Percentiles rank a stretch among this genome's conserved stretches.
Conservation (phyloP, 1,140 invertebrate genomes). For the Pachyrhynchus sulphureomaculatus region DNA sequence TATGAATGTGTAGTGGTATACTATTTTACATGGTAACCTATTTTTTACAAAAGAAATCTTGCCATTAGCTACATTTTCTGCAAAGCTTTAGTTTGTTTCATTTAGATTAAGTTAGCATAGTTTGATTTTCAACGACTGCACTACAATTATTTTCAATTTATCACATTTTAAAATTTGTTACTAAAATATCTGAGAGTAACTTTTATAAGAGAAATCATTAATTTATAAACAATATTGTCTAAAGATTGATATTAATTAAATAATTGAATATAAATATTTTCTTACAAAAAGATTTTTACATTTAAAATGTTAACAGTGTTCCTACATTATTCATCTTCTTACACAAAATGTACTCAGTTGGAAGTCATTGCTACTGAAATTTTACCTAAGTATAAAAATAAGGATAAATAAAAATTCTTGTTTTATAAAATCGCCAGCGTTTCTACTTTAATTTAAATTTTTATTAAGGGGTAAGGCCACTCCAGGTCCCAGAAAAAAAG, state of each 20-base stretch:
- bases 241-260: neutral
- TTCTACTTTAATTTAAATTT: too few relatives aligned
- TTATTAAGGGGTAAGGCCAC: too few relatives aligned
- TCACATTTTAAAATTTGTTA: neutral
- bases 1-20: too few relatives aligned
- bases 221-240: constrained; percentile 3
- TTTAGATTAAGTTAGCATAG: neutral
- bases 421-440: too few relatives aligned
- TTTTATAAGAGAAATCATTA: constrained; percentile 9
- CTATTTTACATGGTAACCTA: too few relatives aligned
- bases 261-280: constrained; percentile 18
- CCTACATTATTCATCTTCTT: constrained; percentile 8
- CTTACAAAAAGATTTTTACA: constrained; percentile 11
- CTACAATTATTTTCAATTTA: neutral
- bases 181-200: too few relatives aligned
- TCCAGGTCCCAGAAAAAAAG: too few relatives aligned
- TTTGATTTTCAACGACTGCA: neutral
- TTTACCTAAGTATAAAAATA: too few relatives aligned
- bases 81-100: neutral
- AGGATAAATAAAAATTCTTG: too few relatives aligned
- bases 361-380: too few relatives aligned
- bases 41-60: neutral
- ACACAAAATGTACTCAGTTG: too few relatives aligned
- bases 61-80: neutral
- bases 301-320: constrained; percentile 1